A percentile compares a stretch with the other conserved stretches of the same genome.
Conservation (phyloP, 1,140 invertebrate species). For the Macrotrachela quadricornifera region DNA sequence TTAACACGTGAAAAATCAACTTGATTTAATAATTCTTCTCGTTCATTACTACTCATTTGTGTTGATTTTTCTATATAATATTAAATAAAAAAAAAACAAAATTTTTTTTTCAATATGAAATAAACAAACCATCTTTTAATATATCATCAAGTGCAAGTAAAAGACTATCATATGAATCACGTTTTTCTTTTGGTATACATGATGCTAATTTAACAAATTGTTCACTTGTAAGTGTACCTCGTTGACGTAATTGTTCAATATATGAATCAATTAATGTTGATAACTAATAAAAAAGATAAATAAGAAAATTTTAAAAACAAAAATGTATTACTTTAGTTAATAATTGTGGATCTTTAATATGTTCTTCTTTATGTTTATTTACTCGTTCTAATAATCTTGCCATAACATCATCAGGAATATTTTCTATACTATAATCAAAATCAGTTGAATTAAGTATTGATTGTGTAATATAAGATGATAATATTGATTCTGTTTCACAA, state of each 20-base stretch:
- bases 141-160: slow-evolving; percentile 20
- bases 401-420: too few species aligned
- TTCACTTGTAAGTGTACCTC: slow-evolving; percentile 17
- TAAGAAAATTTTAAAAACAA: too few species aligned
- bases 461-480: too few species aligned
- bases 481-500: too few species aligned
- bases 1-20: slow-evolving; percentile 19
- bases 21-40: slow-evolving; percentile 14
- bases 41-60: slow-evolving; percentile 14
- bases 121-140: slow-evolving; percentile 16
- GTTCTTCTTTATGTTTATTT: too few species aligned
- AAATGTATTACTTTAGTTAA: too few species aligned
- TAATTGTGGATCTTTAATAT: too few species aligned
- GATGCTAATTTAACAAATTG: slow-evolving; percentile 19
- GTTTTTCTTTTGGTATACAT: slow-evolving; percentile 15
- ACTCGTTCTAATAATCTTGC: too few species aligned
- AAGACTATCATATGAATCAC: slow-evolving; percentile 18
- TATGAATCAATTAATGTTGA: too few species aligned
- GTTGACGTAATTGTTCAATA: background rate
- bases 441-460: too few species aligned
- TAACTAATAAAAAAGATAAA: too few species aligned
- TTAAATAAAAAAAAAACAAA: background rate
- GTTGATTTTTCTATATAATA: slow-evolving; percentile 16
- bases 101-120: background rate
- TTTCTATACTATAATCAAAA: too few species aligned